phyloP scores from a whole-genome alignment of 1,140 invertebrate species.

The Eupeodes corollae region DNA sequence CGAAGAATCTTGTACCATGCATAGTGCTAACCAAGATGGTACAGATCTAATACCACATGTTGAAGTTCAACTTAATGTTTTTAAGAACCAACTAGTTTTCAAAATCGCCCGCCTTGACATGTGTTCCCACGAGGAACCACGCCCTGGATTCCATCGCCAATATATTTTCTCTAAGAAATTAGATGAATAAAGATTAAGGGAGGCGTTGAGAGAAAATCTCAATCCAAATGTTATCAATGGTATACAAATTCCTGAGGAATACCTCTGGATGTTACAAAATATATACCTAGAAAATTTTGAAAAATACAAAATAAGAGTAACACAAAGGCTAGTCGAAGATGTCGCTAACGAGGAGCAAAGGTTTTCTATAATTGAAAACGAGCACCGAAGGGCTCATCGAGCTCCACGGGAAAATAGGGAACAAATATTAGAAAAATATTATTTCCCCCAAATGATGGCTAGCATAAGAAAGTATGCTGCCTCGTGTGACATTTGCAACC shows the following conservation, averaged over 20 bases:
- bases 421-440: too few relatives aligned
- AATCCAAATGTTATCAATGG: constrained; percentile 2
- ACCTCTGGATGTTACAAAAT: too few relatives aligned
- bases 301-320: background rate
- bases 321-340: constrained; percentile 1
- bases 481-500: too few relatives aligned
- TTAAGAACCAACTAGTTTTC: constrained; percentile 4
- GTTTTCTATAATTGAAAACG: background rate
- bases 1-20: too few relatives aligned
- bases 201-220: background rate
- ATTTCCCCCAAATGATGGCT: too few relatives aligned
- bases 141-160: too few relatives aligned
- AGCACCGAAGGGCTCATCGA: too few relatives aligned
- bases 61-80: constrained; percentile 2
- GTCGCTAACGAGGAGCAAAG: background rate
- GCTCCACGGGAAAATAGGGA: too few relatives aligned
- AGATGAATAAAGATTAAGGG: background rate
- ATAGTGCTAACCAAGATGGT: too few relatives aligned
- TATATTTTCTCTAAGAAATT: background rate
- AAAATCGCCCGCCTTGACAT: background rate
- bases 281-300: background rate
- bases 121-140: constrained; percentile 1
- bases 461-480: too few relatives aligned
- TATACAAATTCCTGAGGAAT: too few relatives aligned
- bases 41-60: too few relatives aligned